Base-by-base conservation (phyloP, 2,113 vertebrate species). In the Rhadina sibilatrix region DNA sequence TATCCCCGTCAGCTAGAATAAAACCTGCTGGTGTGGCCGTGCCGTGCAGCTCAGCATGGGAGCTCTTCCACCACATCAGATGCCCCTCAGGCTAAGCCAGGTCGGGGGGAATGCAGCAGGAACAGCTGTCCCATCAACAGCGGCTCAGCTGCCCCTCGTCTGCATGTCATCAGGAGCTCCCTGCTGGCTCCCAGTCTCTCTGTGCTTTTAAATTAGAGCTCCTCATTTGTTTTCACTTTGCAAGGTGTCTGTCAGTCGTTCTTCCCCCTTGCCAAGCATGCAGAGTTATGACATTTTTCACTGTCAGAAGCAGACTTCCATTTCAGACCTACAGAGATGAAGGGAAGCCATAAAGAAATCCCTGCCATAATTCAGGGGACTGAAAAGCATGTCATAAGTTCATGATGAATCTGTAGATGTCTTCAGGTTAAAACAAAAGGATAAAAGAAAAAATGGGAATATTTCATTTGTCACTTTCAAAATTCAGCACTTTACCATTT, bases 121-220 rank as follows among this genome's bases (percentile, higher is more conserved):
- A 89, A 46, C 27, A 63, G 30, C 17, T 79, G 69, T 89, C 16
- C 33, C 49, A 66, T 42, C 59, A 15, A 13, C 20, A 11, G 59
- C 5, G 7, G 37, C 76, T 86, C 18, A 15, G 30, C 59, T 60
- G 53, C 12, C 59, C 16, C 49, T 56, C 6, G 0, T 44, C 81
- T 52, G n/a, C 33, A 69, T 42, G 40, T 44, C 57, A 71, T n/a
- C 28, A 46, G 40, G 35, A 87, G 35, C 38, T 82, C 20, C 35
- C 27, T 68, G 69, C 56, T 75, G 44, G 35, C 53, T 31, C 3
- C 6, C 4, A 64, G 44, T 57, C 70, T 71, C 56, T 52, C 31
- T 33, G 18, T n/a, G 50, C 37, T 92, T 93, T 86, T 38, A 89
- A 94, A 87, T 89, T 69, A 83, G 35, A 76, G 28, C 17, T 91